phyloP scores from a whole-genome alignment of 2,113 vertebrate genomes.

The Burhinus oedicnemus region DNA sequence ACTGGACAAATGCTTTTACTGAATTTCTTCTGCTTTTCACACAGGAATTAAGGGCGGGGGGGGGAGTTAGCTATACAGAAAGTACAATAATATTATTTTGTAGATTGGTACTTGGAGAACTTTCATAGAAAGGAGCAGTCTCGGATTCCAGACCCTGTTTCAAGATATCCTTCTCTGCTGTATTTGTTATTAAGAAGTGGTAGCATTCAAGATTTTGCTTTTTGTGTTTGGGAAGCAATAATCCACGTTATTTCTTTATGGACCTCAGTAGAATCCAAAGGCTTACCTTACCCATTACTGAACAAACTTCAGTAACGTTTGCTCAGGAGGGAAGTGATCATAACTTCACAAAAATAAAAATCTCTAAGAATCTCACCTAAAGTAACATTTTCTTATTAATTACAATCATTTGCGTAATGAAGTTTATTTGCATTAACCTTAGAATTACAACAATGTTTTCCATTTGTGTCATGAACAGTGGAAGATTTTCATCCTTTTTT shows the following conservation, averaged over 20 bases:
- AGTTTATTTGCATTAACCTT: not conserved
- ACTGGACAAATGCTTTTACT: not conserved
- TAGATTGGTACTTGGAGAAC: not conserved
- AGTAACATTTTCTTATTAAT: not conserved
- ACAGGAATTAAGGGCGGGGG: not conserved
- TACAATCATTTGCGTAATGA: not conserved
- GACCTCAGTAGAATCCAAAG: not conserved
- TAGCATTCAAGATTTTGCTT: not conserved
- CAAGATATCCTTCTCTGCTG: not conserved
- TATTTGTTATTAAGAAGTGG: not conserved
- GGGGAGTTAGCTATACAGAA: not conserved
- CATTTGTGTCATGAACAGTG: not conserved
- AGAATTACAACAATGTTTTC: not conserved
- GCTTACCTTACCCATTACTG: not conserved
- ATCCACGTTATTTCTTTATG: not conserved
- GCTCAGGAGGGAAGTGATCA: not conserved
- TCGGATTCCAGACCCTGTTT: fast-evolving
- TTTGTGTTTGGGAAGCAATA: not conserved
- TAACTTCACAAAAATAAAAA: not conserved
- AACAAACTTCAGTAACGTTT: not conserved
- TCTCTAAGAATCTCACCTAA: not conserved
- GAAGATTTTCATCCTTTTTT: not conserved
- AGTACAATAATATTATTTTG: not conserved
- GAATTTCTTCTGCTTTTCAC: not conserved
- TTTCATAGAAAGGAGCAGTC: not conserved